Percentiles rank a stretch among this genome's conserved stretches.
These are phyloP conservation scores for Sarcophaga variegata DNA, from an alignment of 2,888 invertebrate genomes.

Conservation along the genomic window DNA sequence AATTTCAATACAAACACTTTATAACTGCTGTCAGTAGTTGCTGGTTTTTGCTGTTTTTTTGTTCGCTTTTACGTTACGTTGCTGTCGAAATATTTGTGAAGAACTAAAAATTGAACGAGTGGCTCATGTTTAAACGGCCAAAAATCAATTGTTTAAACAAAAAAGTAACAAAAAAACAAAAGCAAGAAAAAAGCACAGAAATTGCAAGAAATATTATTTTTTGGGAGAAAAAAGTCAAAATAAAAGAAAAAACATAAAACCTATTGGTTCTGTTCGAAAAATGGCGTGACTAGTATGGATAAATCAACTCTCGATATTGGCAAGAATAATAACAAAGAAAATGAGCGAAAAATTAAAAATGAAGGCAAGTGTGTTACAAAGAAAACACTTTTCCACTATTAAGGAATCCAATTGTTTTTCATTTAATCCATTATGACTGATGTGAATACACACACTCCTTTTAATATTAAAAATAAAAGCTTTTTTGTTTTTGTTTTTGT, in stretches of 20 bases:
- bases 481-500: too few relatives aligned
- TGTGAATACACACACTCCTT: too few relatives aligned
- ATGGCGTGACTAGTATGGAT: slow-evolving; percentile 49
- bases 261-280: not conserved
- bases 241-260: slow-evolving; percentile 6
- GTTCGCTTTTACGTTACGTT: not conserved
- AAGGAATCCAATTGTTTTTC: too few relatives aligned
- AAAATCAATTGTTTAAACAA: slow-evolving; percentile 27
- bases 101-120: slow-evolving; percentile 18
- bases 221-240: not conserved
- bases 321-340: not conserved
- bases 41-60: not conserved
- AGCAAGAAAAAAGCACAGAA: not conserved
- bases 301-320: slow-evolving; percentile 30
- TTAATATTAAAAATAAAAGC: too few relatives aligned
- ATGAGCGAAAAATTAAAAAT: not conserved
- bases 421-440: too few relatives aligned
- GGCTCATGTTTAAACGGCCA: slow-evolving; percentile 15
- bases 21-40: not conserved
- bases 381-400: slow-evolving; percentile 1
- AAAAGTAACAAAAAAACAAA: not conserved
- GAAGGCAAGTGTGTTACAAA: not conserved
- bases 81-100: slow-evolving; percentile 20
- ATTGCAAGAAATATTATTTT: slow-evolving; percentile 17
- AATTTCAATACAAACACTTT: slow-evolving; percentile 17